Evolutionary conservation across 2,113 vertebrate genomes (phyloP), one percentile per base, ranked within the genome.

Genomic region (Leiothrix lutea): DNA sequence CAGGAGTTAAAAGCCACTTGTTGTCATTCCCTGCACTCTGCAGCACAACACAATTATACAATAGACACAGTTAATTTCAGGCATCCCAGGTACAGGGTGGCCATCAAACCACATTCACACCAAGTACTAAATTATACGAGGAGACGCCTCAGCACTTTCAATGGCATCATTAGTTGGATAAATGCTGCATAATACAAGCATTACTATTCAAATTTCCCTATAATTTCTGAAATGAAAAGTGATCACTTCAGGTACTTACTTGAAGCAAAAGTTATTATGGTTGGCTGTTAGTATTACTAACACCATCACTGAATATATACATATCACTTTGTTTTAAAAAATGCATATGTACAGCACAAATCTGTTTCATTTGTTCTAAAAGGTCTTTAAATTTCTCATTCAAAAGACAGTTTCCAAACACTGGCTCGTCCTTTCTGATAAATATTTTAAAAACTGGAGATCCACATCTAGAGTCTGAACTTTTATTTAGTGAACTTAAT

Each of bases 101-200:
- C 60, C 88, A 91, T 93, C 77, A 88, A 96, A 86, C 62, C 18
- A 1, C 66, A 65, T 67, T 90, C 92, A 74, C 51, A 47, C 26
- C 69, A 51, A 90, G 90, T 23, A 26, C 58, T 93, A 90, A 95
- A 96, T 95, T 94, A 74, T 24, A n/a, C 29, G 3, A 35, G n/a
- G 29, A 85, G 81, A 90, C 0, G 6, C 81, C 81, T 90, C 62
- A 82, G 47, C 83, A 66, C 75, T 94, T 91, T 94, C 87, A 88
- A 88, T 66, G 28, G 56, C 82, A 80, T 71, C 75, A 88, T 94
- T 95, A 96, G 79, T 13, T 82, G 71, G 90, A 83, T 91, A 86
- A 95, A 94, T 88, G 77, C 80, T 84, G 88, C 64, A 86, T 91
- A 94, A 92, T 86, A 10, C 26, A 74, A 45, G 42, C 48, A 91